Evolutionary conservation across 2,888 invertebrate species (phyloP).

Genomic region (Anagyrus pseudococci): DNA sequence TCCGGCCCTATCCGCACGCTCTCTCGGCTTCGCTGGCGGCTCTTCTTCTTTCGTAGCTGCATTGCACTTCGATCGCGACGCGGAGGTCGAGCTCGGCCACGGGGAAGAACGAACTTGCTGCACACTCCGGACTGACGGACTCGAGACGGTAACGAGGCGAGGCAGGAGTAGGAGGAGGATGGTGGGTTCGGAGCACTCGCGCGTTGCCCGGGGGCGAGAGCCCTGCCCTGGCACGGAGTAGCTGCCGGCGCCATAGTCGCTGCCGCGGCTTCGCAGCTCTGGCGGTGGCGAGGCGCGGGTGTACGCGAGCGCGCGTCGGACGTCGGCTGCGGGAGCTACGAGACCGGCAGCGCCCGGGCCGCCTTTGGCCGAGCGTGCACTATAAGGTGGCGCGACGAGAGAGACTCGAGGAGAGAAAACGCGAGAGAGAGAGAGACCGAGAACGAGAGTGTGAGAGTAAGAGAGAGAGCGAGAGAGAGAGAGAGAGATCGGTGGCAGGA

Average conservation of each 20-base stretch:
- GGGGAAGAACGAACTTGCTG: not conserved
- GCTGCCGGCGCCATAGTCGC: not conserved
- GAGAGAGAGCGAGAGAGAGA: constrained; percentile 12
- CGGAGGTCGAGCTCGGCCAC: no score
- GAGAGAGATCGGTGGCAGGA: constrained; percentile 3
- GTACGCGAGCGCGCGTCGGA: not conserved
- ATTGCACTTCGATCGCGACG: not conserved
- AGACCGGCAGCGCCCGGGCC: not conserved
- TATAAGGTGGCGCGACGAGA: constrained; percentile 38
- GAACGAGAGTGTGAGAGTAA: constrained; percentile 19
- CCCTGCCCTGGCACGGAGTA: not conserved
- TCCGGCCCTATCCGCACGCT: not conserved
- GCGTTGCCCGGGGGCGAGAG: not conserved
- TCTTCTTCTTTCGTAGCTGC: not conserved
- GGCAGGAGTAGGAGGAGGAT: constrained; percentile 7
- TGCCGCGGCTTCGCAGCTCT: not conserved
- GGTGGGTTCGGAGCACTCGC: not conserved
- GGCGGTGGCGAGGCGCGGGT: not conserved
- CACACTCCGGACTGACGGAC: not conserved
- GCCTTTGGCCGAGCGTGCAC: constrained; percentile 9
- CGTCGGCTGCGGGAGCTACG: not conserved
- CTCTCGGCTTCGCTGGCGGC: not conserved
- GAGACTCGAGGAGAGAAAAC: constrained; percentile 35
- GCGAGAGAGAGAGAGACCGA: constrained; percentile 12
- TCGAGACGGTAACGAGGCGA: not conserved